Evolutionary conservation across 2,888 invertebrate genomes (phyloP).

Genomic region (Hylaea fasciaria): DNA sequence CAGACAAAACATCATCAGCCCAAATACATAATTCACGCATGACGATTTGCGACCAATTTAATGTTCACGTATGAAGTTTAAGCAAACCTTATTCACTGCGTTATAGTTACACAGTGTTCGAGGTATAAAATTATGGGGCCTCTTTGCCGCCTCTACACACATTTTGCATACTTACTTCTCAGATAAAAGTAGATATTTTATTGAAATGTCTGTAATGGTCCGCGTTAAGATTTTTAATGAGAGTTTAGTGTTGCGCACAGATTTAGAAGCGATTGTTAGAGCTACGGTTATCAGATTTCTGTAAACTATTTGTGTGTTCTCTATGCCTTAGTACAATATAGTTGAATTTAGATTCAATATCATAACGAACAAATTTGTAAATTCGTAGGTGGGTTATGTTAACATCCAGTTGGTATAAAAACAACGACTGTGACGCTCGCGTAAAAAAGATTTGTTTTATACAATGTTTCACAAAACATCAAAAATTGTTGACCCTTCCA

Average conservation of each 20-base stretch:
- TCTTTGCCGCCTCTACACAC: slow-evolving; percentile 63
- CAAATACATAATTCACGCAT: too few relatives aligned
- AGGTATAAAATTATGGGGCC: slow-evolving; percentile 65
- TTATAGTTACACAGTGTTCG: slow-evolving; percentile 33
- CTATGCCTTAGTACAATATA: too few relatives aligned
- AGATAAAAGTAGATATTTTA: slow-evolving; percentile 68
- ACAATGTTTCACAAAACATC: too few relatives aligned
- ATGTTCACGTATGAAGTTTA: slow-evolving; percentile 21
- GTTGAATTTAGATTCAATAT: slow-evolving; percentile 1
- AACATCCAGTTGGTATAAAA: not conserved
- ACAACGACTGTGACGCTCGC: too few relatives aligned
- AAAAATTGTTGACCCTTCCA: too few relatives aligned
- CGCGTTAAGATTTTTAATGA: slow-evolving; percentile 54
- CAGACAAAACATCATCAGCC: not conserved
- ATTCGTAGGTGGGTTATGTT: not conserved
- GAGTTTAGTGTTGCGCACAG: slow-evolving; percentile 37
- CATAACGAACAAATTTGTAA: not conserved
- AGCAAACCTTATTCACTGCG: slow-evolving; percentile 20
- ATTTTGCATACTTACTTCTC: slow-evolving; percentile 67
- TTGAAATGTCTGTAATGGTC: slow-evolving; percentile 62
- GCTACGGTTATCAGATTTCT: slow-evolving; percentile 27
- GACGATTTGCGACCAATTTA: too few relatives aligned
- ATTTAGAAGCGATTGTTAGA: slow-evolving; percentile 40
- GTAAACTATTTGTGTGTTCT: slow-evolving; percentile 9
- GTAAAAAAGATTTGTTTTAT: too few relatives aligned